Conservation (phyloP, 2,797 vertebrate species). For the Urosaurus nigricauda region DNA sequence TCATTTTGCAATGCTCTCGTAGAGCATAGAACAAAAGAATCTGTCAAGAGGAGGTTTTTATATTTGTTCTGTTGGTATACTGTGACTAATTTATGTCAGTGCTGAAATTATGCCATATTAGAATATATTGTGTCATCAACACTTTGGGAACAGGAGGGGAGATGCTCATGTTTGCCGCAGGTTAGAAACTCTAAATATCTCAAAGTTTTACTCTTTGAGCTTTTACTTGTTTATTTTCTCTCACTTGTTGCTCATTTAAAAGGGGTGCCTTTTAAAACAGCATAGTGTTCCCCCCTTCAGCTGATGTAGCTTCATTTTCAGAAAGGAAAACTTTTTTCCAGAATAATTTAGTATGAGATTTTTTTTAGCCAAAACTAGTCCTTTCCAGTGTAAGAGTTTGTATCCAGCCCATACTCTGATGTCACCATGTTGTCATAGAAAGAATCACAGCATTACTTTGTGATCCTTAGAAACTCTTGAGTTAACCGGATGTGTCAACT, state of each 20-base stretch:
- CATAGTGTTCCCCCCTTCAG: constrained; percentile 58
- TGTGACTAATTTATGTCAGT: constrained; percentile 51
- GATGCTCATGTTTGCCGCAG: constrained; percentile 47
- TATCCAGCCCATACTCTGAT: constrained; percentile 75
- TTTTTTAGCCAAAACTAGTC: constrained; percentile 74
- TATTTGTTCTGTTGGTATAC: constrained; percentile 49
- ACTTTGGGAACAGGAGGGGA: constrained; percentile 48
- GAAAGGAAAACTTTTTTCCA: constrained; percentile 57
- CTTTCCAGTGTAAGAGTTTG: constrained; percentile 74
- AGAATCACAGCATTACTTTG: constrained; percentile 78
- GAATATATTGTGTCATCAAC: constrained; percentile 60
- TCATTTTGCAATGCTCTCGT: constrained; percentile 56
- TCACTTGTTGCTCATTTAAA: constrained; percentile 33
- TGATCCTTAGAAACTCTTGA: constrained; percentile 76
- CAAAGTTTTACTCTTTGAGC: constrained; percentile 57
- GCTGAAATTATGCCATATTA: constrained; percentile 69
- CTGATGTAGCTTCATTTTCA: constrained; percentile 59
- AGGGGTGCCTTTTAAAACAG: constrained; percentile 32
- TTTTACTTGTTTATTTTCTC: constrained; percentile 47
- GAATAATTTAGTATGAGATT: constrained; percentile 66
- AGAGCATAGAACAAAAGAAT: constrained; percentile 60
- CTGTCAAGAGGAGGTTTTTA: constrained; percentile 69
- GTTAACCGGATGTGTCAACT: constrained; percentile 68
- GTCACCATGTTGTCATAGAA: constrained; percentile 74
- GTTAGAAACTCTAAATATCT: constrained; percentile 49